Evolutionary conservation across 1,140 invertebrate species (phyloP).

Genomic region (Pollicipes pollicipes): DNA sequence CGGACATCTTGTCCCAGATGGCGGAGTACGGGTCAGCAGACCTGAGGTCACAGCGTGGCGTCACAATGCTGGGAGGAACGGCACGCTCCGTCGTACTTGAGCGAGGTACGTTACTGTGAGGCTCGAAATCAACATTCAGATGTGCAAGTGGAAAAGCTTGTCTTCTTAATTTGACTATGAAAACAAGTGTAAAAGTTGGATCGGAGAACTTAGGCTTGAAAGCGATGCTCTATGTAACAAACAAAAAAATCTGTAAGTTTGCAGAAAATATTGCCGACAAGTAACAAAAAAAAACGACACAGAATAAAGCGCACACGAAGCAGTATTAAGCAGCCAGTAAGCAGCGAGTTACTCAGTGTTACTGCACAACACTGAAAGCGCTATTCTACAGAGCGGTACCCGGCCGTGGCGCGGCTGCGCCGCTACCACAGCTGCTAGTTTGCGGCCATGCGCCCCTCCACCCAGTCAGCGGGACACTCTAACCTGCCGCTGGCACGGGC

Average conservation of each 20-base stretch:
- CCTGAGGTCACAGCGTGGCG: conserved; percentile 6
- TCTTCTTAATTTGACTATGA: too few species aligned
- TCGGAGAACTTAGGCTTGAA: too few species aligned
- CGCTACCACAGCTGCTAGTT: neutral
- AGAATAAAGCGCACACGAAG: too few species aligned
- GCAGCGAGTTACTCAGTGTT: neutral
- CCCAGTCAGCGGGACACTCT: neutral
- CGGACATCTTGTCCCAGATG: conserved; percentile 19
- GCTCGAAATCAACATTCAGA: too few species aligned
- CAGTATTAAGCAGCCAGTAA: neutral
- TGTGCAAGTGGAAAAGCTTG: too few species aligned
- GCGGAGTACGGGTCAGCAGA: conserved; percentile 18
- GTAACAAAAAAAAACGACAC: neutral
- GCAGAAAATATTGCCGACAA: too few species aligned
- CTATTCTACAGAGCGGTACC: neutral
- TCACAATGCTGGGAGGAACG: too few species aligned
- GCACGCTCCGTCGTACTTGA: too few species aligned
- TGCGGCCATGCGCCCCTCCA: neutral
- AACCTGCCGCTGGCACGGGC: neutral
- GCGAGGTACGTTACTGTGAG: neutral
- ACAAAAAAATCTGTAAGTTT: too few species aligned
- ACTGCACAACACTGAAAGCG: neutral
- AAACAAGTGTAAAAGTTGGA: too few species aligned
- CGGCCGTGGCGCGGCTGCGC: too few species aligned
- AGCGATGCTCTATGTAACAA: too few species aligned